phyloP scores from a whole-genome alignment of 2,113 vertebrate species.

The Cebus imitator region DNA sequence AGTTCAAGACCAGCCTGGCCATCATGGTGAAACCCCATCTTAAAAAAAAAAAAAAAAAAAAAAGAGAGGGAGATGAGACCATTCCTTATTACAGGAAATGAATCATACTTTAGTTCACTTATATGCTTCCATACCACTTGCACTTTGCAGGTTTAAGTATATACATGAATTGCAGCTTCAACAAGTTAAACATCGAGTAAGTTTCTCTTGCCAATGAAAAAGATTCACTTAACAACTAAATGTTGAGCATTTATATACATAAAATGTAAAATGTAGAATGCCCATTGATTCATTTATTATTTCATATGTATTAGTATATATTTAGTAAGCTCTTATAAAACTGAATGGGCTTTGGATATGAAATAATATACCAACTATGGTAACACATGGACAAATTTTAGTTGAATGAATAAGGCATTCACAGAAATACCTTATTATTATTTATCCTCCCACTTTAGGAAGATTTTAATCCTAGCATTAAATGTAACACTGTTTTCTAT shows the following conservation, averaged over 20 bases:
- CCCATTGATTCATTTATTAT: neutral
- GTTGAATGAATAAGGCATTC: neutral
- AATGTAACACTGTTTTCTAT: neutral
- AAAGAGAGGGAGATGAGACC: neutral
- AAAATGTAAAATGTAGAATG: neutral
- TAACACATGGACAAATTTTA: neutral
- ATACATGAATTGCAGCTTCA: neutral
- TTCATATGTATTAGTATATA: neutral
- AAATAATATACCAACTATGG: neutral
- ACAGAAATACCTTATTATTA: conserved; percentile 2
- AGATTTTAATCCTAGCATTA: neutral
- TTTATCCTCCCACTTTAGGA: neutral
- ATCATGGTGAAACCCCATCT: too few species aligned
- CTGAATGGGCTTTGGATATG: neutral
- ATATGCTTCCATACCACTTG: neutral
- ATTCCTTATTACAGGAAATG: neutral
- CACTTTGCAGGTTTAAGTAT: neutral
- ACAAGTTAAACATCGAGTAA: neutral
- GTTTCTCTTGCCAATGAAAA: neutral
- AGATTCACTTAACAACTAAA: neutral
- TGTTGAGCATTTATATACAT: neutral
- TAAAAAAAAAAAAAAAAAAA: too few species aligned
- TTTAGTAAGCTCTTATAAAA: neutral
- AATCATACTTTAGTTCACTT: neutral
- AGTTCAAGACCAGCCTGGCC: too few species aligned